Percentiles rank a stretch among this genome's conserved stretches.
Evolutionary conservation across 2,797 vertebrate genomes (phyloP).

Genomic region (Micromesistius poutassou): DNA sequence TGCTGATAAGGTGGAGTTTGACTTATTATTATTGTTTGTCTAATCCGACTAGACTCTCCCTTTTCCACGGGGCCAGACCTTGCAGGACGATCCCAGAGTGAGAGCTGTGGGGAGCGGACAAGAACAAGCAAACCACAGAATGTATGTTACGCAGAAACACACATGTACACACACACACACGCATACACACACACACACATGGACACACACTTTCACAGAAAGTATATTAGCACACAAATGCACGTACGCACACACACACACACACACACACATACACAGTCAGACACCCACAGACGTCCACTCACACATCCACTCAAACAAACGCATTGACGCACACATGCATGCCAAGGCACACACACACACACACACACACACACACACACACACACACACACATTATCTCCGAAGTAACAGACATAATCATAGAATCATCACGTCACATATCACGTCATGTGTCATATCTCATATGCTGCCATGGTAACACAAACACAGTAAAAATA

Average conservation of each 20-base stretch:
- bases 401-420: no score
- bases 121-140: conserved; percentile 67
- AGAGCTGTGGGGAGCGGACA: conserved; percentile 62
- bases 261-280: no score
- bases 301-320: no score
- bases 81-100: conserved; percentile 61
- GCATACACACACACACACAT: background rate
- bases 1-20: background rate
- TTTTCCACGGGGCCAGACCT: conserved; percentile 68
- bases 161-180: background rate
- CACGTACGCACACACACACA: background rate
- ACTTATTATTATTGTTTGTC: background rate
- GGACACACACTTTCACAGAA: background rate
- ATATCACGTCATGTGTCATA: no score
- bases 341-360: no score
- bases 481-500: background rate
- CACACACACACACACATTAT: no score
- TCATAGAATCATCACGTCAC: no score
- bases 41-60: conserved; percentile 12
- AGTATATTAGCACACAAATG: background rate
- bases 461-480: no score
- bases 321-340: no score
- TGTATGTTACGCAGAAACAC: conserved; percentile 63
- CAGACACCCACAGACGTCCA: no score
- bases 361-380: no score